Evolutionary conservation across 1,140 invertebrate genomes (phyloP).

Genomic region (Gonioctena quinquepunctata): DNA sequence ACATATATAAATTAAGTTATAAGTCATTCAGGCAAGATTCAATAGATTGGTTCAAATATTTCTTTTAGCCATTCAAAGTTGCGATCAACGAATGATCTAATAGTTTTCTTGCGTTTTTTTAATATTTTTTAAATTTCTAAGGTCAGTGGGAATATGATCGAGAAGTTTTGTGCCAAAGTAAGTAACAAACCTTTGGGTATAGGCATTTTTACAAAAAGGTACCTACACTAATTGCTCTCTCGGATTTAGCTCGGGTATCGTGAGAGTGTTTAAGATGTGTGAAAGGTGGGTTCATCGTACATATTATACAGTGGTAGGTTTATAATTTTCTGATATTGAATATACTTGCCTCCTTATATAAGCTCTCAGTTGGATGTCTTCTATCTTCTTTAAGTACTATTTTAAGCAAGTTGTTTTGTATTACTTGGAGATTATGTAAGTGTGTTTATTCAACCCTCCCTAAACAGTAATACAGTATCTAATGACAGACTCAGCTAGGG

Average conservation of each 20-base stretch:
- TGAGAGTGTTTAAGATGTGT: too few species aligned
- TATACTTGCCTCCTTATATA: conserved; percentile 6
- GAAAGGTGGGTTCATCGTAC: not conserved
- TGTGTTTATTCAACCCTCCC: not conserved
- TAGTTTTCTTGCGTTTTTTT: too few species aligned
- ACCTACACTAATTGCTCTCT: not conserved
- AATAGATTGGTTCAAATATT: too few species aligned
- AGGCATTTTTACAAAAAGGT: not conserved
- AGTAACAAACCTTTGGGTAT: not conserved
- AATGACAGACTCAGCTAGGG: not conserved
- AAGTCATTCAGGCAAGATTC: too few species aligned
- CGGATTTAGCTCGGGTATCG: conserved; percentile 1
- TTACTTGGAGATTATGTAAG: too few species aligned
- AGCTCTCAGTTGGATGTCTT: not conserved
- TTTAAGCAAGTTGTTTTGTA: conserved; percentile 4
- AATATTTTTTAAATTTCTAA: not conserved
- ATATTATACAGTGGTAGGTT: not conserved
- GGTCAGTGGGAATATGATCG: not conserved
- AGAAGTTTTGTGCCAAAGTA: not conserved
- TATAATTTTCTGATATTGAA: too few species aligned
- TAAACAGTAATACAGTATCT: conserved; percentile 5
- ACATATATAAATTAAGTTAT: too few species aligned
- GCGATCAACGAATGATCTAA: too few species aligned
- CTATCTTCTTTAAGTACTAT: conserved; percentile 5
- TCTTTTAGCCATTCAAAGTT: too few species aligned